phyloP scores from a whole-genome alignment of 2,888 invertebrate genomes.

The Atethmia centrago region DNA sequence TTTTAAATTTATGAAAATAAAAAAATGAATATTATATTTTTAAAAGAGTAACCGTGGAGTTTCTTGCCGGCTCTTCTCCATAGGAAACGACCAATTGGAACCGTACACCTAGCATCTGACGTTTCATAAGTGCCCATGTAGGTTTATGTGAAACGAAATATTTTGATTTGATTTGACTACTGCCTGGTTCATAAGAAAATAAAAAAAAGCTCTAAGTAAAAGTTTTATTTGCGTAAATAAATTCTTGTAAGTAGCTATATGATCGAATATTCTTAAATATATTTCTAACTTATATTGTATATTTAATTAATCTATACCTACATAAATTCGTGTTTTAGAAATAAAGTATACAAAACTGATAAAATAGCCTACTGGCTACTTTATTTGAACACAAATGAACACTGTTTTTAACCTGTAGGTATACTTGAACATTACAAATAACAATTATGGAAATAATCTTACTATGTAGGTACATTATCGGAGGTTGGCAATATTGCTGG shows the following conservation, averaged over 20 bases:
- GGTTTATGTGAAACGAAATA: too few species aligned
- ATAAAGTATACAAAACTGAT: neutral
- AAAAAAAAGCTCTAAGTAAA: neutral
- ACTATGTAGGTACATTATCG: neutral
- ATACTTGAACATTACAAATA: neutral
- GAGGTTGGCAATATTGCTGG: neutral
- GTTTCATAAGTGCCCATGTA: too few species aligned
- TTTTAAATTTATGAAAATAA: too few species aligned
- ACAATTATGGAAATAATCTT: neutral
- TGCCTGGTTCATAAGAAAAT: neutral
- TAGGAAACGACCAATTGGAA: too few species aligned
- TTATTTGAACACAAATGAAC: neutral
- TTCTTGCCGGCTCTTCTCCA: too few species aligned
- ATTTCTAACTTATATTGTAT: neutral
- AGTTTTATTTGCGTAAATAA: slow-evolving; percentile 8
- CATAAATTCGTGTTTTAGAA: neutral
- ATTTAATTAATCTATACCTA: too few species aligned
- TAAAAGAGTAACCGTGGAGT: too few species aligned
- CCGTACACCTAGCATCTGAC: too few species aligned
- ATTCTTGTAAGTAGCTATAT: neutral
- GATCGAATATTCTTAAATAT: neutral
- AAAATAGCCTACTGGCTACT: neutral
- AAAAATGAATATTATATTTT: too few species aligned
- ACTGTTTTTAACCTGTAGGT: slow-evolving; percentile 10
- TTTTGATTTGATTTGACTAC: too few species aligned